Base-by-base conservation (phyloP, 2,888 invertebrate species). In the Gryllus longicercus region DNA sequence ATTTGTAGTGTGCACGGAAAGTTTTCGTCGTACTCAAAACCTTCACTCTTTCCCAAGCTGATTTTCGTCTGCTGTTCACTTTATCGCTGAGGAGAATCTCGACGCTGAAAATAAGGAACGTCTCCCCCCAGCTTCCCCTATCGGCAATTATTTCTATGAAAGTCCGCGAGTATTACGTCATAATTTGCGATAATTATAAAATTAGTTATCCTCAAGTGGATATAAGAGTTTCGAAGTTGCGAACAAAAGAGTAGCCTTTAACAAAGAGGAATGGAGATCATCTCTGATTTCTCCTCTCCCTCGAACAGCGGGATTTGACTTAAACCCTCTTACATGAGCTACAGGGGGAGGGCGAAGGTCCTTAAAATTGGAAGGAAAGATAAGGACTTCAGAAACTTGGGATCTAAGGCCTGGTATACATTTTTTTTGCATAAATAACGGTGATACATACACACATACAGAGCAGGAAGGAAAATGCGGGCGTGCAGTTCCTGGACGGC, bases 261-360 rank as follows among this genome's bases (percentile, higher is more conserved):
- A 14, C 63, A 63, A 14, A n/a, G 16, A 63, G 63, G n/a, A 63
- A 63, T 14, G n/a, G 63, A 63, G 63, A 63, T 63, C 63, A 63
- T 63, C 63, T 63, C 63, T 63, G 63, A 63, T 16, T 63, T 63
- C 63, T n/a, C 14, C 16, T 14, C 4, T 18, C 16, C 63, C 16
- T n/a, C 63, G 63, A 63, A 63, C 63, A 63, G 63, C 63, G 63
- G n/a, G 63, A 63, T 63, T 63, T 63, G 63, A 63, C 63, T 63
- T 63, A 63, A 63, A 63, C 63, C 63, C n/a, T 63, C 63, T 63
- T 63, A 63, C 63, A 12, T 63, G 63, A 14, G 63, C 63, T 63
- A 18, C n/a, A 14, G 63, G 63, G 38, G 38, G 5, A 38, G 38
- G 38, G 38, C 38, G 38, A 1, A 38, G 38, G 63, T n/a, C 16